phyloP scores from a whole-genome alignment of 2,888 invertebrate genomes.

The Agrilus biguttatus region DNA sequence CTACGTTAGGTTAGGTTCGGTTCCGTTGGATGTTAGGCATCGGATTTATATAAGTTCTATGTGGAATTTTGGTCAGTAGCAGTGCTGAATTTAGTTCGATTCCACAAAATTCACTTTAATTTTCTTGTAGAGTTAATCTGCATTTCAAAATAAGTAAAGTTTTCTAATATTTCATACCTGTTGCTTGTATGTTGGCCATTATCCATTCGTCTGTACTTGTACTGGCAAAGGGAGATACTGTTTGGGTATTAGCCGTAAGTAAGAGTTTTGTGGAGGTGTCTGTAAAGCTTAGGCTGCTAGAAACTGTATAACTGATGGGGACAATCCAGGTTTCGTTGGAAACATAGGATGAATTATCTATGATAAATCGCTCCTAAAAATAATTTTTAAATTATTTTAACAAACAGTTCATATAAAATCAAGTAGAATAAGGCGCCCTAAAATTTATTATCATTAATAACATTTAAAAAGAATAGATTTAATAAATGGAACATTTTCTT shows the following conservation, averaged over 20 bases:
- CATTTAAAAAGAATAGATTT: no score
- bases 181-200: constrained; percentile 48
- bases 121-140: no score
- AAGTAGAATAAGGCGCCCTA: no score
- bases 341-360: constrained; percentile 3
- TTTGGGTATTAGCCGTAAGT: constrained; percentile 24
- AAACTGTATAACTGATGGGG: constrained; percentile 36
- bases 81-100: no score
- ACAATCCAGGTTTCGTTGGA: constrained; percentile 33
- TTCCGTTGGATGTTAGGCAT: no score
- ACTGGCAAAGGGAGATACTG: constrained; percentile 16
- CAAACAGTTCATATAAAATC: no score
- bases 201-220: constrained; percentile 35
- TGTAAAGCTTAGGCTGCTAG: constrained; percentile 27
- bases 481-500: no score
- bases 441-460: no score
- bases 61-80: no score
- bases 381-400: neutral
- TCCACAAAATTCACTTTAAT: constrained; percentile 7
- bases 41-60: no score
- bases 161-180: constrained; percentile 38
- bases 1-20: no score
- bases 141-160: neutral
- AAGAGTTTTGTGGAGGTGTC: constrained; percentile 37
- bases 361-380: constrained; percentile 11